Conservation (phyloP, 2,797 vertebrate species). For the Antennarius maculatus region DNA sequence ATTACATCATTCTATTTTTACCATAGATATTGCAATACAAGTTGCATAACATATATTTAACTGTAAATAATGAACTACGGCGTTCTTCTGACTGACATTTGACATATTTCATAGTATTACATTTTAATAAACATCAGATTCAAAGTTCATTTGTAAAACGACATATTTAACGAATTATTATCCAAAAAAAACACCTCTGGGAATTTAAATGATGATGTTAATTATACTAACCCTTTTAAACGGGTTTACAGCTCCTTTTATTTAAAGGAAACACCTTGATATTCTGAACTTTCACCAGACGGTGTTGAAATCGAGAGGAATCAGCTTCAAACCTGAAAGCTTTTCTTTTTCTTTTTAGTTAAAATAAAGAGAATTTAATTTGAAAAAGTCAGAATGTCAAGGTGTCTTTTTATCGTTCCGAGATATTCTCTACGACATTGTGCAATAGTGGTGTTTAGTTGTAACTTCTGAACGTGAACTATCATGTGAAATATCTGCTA, state of each 20-base stretch:
- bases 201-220: slow-evolving; percentile 62
- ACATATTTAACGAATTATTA: slow-evolving; percentile 48
- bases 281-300: slow-evolving; percentile 34
- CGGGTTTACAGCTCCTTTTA: slow-evolving; percentile 42
- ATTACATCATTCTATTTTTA: slow-evolving; percentile 63
- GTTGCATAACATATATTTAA: slow-evolving; percentile 55
- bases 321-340: not conserved
- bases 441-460: slow-evolving; percentile 66
- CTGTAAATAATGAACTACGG: slow-evolving; percentile 64
- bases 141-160: slow-evolving; percentile 27
- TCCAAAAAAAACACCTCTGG: slow-evolving; percentile 63
- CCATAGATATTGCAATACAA: slow-evolving; percentile 61
- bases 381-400: slow-evolving; percentile 45
- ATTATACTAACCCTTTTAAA: slow-evolving; percentile 53
- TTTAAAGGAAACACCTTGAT: slow-evolving; percentile 45
- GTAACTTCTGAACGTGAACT: slow-evolving; percentile 63
- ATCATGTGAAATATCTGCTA: slow-evolving; percentile 49
- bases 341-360: not conserved
- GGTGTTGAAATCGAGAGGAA: not conserved
- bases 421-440: slow-evolving; percentile 55
- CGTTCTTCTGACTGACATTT: slow-evolving; percentile 33
- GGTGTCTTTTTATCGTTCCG: slow-evolving; percentile 47
- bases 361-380: slow-evolving; percentile 19
- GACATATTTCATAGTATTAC: slow-evolving; percentile 31
- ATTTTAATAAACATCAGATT: slow-evolving; percentile 33